phyloP scores from a whole-genome alignment of 2,113 vertebrate genomes.

The Zapornia atra region DNA sequence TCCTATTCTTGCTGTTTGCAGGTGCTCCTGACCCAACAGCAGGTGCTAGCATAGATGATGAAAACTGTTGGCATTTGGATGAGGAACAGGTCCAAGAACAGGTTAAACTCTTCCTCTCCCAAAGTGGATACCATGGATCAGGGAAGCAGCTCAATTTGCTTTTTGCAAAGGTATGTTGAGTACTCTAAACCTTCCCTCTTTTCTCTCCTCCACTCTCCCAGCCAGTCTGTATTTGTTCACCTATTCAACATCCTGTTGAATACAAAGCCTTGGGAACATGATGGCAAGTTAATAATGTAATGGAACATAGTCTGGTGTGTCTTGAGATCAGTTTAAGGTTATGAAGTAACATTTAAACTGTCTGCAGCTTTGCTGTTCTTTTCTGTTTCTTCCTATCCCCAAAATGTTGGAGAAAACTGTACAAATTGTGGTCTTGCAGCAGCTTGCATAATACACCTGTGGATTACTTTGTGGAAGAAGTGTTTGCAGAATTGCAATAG shows the following conservation, averaged over 20 bases:
- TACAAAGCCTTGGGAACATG: not conserved
- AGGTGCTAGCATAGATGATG: conserved; percentile 95
- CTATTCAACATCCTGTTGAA: not conserved
- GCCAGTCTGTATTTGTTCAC: not conserved
- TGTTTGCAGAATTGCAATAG: not conserved
- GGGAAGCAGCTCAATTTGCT: conserved; percentile 98
- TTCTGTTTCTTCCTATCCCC: not conserved
- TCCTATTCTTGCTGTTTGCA: conserved; percentile 72
- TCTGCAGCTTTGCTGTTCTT: not conserved
- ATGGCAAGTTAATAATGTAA: not conserved
- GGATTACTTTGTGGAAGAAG: not conserved
- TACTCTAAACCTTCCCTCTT: not conserved
- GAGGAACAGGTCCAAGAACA: conserved; percentile 98
- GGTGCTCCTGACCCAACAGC: conserved; percentile 97
- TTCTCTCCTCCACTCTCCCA: not conserved
- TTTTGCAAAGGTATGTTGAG: conserved; percentile 90
- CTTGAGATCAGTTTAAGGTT: not conserved
- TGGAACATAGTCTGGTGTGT: not conserved
- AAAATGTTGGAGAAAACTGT: not conserved
- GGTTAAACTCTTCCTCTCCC: conserved; percentile 96
- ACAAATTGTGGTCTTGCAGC: not conserved
- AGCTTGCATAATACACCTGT: not conserved
- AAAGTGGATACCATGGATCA: conserved; percentile 95
- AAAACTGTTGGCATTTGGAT: conserved; percentile 98
- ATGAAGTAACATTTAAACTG: not conserved